Evolutionary conservation across 2,797 vertebrate species (phyloP).

Genomic region (Psittacula echo): DNA sequence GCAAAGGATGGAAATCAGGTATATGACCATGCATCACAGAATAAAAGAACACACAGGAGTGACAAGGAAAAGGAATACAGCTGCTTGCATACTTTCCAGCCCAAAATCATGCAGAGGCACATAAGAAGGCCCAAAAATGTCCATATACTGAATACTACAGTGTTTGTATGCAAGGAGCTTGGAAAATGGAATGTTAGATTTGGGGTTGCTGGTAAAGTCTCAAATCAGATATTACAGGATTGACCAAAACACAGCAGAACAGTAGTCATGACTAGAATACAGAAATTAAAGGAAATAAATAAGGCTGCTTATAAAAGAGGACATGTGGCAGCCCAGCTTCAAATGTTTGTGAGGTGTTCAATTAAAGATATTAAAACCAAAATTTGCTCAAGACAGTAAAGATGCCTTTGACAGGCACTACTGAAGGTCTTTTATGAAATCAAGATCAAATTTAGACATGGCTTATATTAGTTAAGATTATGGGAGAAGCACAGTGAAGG

Average conservation of each 20-base stretch:
- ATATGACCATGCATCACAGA: background rate
- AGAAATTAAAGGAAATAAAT: conserved; percentile 20
- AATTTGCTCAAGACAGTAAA: background rate
- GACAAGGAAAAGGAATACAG: background rate
- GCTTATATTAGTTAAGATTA: background rate
- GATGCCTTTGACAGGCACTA: background rate
- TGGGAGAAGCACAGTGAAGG: background rate
- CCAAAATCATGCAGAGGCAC: background rate
- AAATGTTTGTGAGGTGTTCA: background rate
- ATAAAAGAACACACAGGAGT: background rate
- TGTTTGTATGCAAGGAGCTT: background rate
- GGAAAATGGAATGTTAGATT: background rate
- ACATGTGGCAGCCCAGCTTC: background rate
- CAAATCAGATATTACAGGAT: background rate
- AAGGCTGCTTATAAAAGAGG: background rate
- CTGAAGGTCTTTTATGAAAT: background rate
- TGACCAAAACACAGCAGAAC: background rate
- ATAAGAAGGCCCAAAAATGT: background rate
- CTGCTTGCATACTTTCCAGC: background rate
- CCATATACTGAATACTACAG: background rate
- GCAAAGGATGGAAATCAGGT: background rate
- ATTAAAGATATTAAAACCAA: background rate
- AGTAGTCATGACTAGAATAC: background rate
- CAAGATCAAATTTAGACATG: background rate
- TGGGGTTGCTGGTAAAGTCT: background rate